Base-by-base conservation (phyloP, 2,888 invertebrate genomes). In the Tipula lateralis region DNA sequence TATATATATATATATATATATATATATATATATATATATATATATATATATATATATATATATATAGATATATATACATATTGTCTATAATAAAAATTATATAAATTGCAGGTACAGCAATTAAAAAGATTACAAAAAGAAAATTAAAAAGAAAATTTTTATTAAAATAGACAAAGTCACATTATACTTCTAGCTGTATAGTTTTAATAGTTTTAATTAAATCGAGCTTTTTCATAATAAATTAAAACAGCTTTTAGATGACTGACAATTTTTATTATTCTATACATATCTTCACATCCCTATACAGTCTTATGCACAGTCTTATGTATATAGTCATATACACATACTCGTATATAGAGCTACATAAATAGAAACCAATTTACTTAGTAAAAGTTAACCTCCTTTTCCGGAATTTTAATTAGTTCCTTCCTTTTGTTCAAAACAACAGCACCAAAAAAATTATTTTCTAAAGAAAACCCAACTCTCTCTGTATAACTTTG, bases 171-270 rank as follows among this genome's bases (percentile, higher is more conserved):
- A 66, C 24, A 66, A 66, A 66, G 66, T 66, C 24, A 24, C 24
- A 66, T 24, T 24, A 9, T 24, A 66, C 24, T 7, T 32, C 7
- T 66, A 24, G 66, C 24, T 66, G 9, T n/a, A n/a, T n/a, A 66
- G 66, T 66, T 66, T 66, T 66, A 66, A 66, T 66, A 66, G 66
- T 66, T 66, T 66, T 66, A 66, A 66, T 66, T 66, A 66, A 66
- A 66, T 24, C 24, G 66, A 66, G 66, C 66, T 66, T 66, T 66
- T 24, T 66, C 24, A 24, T 24, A 24, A 66, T 66, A 66, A 66
- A 66, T 24, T 66, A 66, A 66, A 66, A 66, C 66, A 24, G 66
- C 66, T 66, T 66, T 66, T 66, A 66, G 66, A 66, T 66, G 66
- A 66, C 66, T 66, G 66, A 66, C 24, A 66, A 66, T 66, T 66